Base-by-base conservation (phyloP, 2,113 vertebrate genomes). In the Sakesphorus luctuosus region DNA sequence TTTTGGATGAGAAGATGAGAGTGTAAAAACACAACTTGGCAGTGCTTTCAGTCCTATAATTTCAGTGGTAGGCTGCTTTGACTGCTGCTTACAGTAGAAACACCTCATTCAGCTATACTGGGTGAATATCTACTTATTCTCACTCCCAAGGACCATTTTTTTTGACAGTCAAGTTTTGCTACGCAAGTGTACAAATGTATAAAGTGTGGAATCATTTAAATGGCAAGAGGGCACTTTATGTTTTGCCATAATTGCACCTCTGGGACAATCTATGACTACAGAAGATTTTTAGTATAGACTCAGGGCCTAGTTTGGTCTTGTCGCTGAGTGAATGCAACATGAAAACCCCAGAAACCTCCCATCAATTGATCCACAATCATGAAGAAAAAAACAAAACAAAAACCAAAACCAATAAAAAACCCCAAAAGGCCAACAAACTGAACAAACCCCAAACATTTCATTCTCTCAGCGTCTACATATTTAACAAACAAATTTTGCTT, bases 381-480 rank as follows among this genome's bases (percentile, higher is more conserved):
- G 21, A 7, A 5, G 5, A n/a, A 55, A 71, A 31, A 35, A 40
- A 40, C 31, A 25, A 58, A 31, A 50, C 10, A 11, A 28, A 21
- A 33, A 17, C 24, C 3, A 28, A 87, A 29, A 8, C 3, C 5
- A 24, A 46, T 24, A 36, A 28, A 36, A 38, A 52, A 68, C 13
- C n/a, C 21, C 18, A 66, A 35, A n/a, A 8, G 15, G 14, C 4
- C 4, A 33, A 43, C 26, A 35, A n/a, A 55, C 56, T 6, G 29
- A 43, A 63, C 11, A 69, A 14, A 1, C 4, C 17, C 21, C 25
- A 29, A 24, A 3, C 5, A 33, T 28, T 81, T 36, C 0, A 1
- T 49, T 77, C 18, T 43, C 20, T 35, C 21, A 31, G 5, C 10
- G 73, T n/a, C 5, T 67, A 2, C 1, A 13, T 47, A 56, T 67